phyloP scores from a whole-genome alignment of 2,113 vertebrate genomes.

The Indri indri region DNA sequence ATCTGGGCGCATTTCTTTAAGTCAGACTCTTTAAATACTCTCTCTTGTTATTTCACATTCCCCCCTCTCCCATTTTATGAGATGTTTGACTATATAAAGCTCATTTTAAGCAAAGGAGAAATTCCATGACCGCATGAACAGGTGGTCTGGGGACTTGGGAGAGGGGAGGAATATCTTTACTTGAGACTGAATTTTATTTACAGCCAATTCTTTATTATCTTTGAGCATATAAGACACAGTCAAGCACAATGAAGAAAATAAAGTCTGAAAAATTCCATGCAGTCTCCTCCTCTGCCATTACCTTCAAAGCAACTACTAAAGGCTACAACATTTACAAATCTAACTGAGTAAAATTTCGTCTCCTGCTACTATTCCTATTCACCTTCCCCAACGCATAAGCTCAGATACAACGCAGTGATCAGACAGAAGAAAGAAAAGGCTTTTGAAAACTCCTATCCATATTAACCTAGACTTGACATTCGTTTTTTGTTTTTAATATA shows the following conservation, averaged over 20 bases:
- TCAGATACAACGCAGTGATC: neutral
- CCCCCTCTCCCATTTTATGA: slow-evolving; percentile 69
- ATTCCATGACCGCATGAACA: slow-evolving; percentile 85
- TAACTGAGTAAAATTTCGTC: neutral
- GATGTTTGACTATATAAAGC: slow-evolving; percentile 79
- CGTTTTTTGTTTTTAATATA: neutral
- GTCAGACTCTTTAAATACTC: slow-evolving; percentile 80
- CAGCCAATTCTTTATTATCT: slow-evolving; percentile 21
- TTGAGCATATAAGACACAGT: neutral
- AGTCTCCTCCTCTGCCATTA: neutral
- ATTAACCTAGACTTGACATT: neutral
- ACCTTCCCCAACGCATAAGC: neutral
- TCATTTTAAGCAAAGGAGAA: slow-evolving; percentile 73
- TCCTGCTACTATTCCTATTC: neutral
- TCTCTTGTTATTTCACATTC: slow-evolving; percentile 83
- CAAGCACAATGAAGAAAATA: neutral
- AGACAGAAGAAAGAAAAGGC: neutral
- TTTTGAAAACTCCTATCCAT: neutral
- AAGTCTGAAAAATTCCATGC: neutral
- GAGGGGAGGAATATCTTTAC: slow-evolving; percentile 54
- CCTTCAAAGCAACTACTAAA: neutral
- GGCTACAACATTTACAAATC: neutral
- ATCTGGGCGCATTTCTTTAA: slow-evolving; percentile 83
- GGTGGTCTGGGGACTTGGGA: slow-evolving; percentile 73
- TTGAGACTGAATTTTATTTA: slow-evolving; percentile 38